These are phyloP conservation scores for Oscheius sp. DNA, from an alignment of 2,888 invertebrate genomes.

Conservation along the genomic window DNA sequence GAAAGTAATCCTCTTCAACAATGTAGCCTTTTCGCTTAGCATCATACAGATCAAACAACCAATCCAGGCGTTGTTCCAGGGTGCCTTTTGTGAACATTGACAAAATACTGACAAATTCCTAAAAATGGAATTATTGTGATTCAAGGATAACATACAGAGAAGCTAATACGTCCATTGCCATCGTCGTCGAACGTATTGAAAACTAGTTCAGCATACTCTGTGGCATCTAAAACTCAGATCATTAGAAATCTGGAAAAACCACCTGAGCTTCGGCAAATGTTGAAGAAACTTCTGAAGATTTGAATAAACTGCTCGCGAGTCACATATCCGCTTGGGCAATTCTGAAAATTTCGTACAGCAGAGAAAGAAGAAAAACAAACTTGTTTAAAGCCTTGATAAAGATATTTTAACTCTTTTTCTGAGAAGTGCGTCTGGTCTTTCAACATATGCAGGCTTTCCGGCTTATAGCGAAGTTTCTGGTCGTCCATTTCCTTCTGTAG, in stretches of 20 bases:
- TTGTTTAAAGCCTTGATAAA: slow-evolving; percentile 50
- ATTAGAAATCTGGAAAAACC: slow-evolving; percentile 5
- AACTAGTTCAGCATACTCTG: slow-evolving; percentile 42
- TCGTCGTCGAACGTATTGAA: slow-evolving; percentile 49
- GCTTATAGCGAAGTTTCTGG: slow-evolving; percentile 40
- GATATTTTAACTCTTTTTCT: slow-evolving; percentile 44
- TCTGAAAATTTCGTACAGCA: slow-evolving; percentile 28
- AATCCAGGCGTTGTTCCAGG: slow-evolving; percentile 44
- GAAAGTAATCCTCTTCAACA: slow-evolving; percentile 43
- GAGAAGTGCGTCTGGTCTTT: slow-evolving; percentile 42
- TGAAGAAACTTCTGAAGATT: slow-evolving; percentile 43
- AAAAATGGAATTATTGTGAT: neutral
- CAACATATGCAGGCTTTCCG: slow-evolving; percentile 42
- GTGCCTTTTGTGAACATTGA: slow-evolving; percentile 47
- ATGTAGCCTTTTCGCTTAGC: slow-evolving; percentile 39
- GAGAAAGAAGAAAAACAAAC: slow-evolving; percentile 10
- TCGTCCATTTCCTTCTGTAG: slow-evolving; percentile 42
- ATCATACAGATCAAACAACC: slow-evolving; percentile 48
- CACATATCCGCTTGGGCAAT: slow-evolving; percentile 45
- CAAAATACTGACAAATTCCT: slow-evolving; percentile 44
- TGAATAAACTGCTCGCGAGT: slow-evolving; percentile 38
- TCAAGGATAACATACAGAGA: slow-evolving; percentile 35
- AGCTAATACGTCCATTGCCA: slow-evolving; percentile 45
- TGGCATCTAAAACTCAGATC: slow-evolving; percentile 36
- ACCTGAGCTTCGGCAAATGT: slow-evolving; percentile 41